These are phyloP conservation scores for Isotomurus palustris DNA, from an alignment of 2,888 invertebrate genomes.

Conservation along the genomic window DNA sequence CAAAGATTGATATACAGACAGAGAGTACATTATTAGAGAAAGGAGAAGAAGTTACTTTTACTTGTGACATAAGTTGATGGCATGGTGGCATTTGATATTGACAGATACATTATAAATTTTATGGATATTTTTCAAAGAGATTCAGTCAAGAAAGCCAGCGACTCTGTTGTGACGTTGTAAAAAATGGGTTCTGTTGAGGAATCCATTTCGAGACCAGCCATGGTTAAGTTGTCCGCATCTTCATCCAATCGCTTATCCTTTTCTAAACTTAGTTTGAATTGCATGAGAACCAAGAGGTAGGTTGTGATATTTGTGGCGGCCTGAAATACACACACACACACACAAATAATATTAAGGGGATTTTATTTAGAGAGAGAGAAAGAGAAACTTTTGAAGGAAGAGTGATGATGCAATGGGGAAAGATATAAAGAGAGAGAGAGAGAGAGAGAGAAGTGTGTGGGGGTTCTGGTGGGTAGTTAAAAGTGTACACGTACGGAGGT, in stretches of 20 bases:
- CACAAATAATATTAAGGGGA: neutral
- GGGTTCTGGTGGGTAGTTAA: too few relatives aligned
- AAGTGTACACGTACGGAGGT: too few relatives aligned
- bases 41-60: too few relatives aligned
- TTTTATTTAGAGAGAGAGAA: too few relatives aligned
- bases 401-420: too few relatives aligned
- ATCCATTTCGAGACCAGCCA: conserved; percentile 11
- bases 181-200: conserved; percentile 13
- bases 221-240: conserved; percentile 8
- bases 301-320: conserved; percentile 41
- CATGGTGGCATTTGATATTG: conserved; percentile 13
- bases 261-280: conserved; percentile 42
- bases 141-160: conserved; percentile 14
- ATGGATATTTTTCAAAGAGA: conserved; percentile 10
- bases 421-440: too few relatives aligned
- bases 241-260: conserved; percentile 5
- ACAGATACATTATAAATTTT: conserved; percentile 18
- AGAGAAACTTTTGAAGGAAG: neutral
- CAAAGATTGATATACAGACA: too few relatives aligned
- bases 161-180: conserved; percentile 10
- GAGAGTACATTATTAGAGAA: too few relatives aligned
- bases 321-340: too few relatives aligned
- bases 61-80: too few relatives aligned
- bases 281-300: conserved; percentile 40
- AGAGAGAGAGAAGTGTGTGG: too few relatives aligned